Base-by-base conservation (phyloP, 2,888 invertebrate species). In the Sphaerophoria taeniata region DNA sequence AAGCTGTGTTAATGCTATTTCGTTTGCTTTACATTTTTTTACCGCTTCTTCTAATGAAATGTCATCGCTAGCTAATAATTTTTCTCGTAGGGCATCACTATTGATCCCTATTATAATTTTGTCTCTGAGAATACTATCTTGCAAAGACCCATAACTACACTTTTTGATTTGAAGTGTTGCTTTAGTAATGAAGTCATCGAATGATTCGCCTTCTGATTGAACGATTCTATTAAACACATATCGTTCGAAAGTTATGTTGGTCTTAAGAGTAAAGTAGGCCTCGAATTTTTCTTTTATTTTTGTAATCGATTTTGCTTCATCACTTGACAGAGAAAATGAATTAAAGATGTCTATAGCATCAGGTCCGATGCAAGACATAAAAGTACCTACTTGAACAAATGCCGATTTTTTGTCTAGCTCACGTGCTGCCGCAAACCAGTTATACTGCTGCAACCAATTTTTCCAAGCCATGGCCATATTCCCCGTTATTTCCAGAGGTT, bases 171-270 rank as follows among this genome's bases (percentile, higher is more conserved):
- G 73, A 51, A 55, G 53, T 6, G 61, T 73, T 14, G 63, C 63
- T 36, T 73, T 63, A 6, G 73, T 73, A 5, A 73, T 55, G 47
- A 73, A 73, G 14, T 73, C 73, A 63, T 73, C 63, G 36, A 63
- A 73, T 33, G 61, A 63, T 73, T 73, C 72, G 16, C 51, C 53
- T 4, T 72, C 61, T 43, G 60, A 34, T 60, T 72, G 61, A 4
- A 43, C 11, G 33, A 72, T 53, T 51, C 24, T 51, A 60, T 72
- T 61, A 33, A 60, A 72, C 14, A 72, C 53, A 11, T 53, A 60
- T 12, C 60, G 51, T 61, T 72, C 72, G 31, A 61, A 72, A 11
- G 61, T 53, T 14, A 47, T 72, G 12, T 53, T 61, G 1, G 72
- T 72, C 45, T 72, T 72, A 9, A 51, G 60, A 60, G 72, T 60